Base-by-base conservation (phyloP, 2,888 invertebrate species). In the Oscheius myriophilus region DNA sequence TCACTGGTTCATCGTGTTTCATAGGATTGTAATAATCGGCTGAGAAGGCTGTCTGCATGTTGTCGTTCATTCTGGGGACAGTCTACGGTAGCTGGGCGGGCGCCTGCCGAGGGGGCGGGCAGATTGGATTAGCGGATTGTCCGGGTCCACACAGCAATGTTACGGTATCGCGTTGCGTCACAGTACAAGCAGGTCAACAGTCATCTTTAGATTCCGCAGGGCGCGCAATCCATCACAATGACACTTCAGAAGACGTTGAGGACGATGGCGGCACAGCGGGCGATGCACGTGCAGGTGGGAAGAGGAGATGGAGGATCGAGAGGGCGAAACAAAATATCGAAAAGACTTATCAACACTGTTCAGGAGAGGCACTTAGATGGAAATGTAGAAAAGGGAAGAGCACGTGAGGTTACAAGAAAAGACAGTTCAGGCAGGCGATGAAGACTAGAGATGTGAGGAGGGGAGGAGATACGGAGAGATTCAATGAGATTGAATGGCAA, bases 131-230 rank as follows among this genome's bases (percentile, higher is more conserved):
- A 61, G 61, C 26, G 49, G 49, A 49, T 49, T 61, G 25, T n/a
- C 42, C 11, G 45, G 14, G 33, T 33, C 54, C 54, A 42, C 58
- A 7, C 46, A 46, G 18, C 39, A 45, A 26, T 61, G 61, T 61
- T 61, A 61, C 61, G 61, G 61, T 61, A 61, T 61, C 46, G 49
- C 23, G 49, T 61, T 61, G 49, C 61, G 61, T 49, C 45, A 61
- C 39, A 39, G 26, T 46, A 61, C 61, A 61, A 61, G 49, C 61
- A 49, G 61, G 61, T 61, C 61, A 61, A 61, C 61, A 61, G 61
- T 61, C 61, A 26, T 11, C 49, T 25, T 39, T 33, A 26, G 25
- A 16, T 18, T 14, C 46, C 49, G 42, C 42, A 18, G 57, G 59
- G 49, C 9, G 16, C 18, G 61, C 49, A 46, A 61, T 61, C 61